Evolutionary conservation across 53 echinoderm and acorn worm species (phyloP), one percentile per base, ranked within the genome.

Genomic region (Mesocentrotus franciscanus): DNA sequence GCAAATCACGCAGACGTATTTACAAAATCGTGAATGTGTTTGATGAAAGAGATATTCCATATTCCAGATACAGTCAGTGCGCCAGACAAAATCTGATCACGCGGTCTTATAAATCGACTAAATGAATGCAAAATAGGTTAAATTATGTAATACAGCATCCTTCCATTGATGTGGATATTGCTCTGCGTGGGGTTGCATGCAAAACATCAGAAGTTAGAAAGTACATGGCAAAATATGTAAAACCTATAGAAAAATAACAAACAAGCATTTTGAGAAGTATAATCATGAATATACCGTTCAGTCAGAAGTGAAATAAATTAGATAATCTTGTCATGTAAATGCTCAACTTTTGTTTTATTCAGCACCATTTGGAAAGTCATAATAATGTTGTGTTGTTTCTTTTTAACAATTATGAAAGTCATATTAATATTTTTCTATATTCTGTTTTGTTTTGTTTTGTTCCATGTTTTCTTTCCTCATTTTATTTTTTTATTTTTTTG

Each of bases 121-220:
- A 68, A 74, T 74, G 74, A 74, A 74, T 11, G 74, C 74, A 74
- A 74, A 74, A 74, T 74, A 10, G 74, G 74, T 74, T 74, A 68
- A 68, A 68, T 24, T 68, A 68, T 68, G 68, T 68, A 24, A 24
- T 68, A 24, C 68, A 32, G 74, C 18, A 74, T 74, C 74, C 30
- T 32, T 29, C 14, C 68, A 74, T 74, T 74, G 74, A 74, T 13
- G 14, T 1, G 10, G 29, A 30, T 74, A 10, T 74, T 74, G 74
- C 29, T 17, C 29, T 74, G 30, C 29, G 30, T 30, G 74, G 3
- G 30, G 12, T 32, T 68, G 68, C 68, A 74, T 74, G 1, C 32
- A 32, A 18, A 74, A 74, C 29, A 32, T 17, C 74, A 10, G 32
- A 30, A 74, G 0, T 49, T 49, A 7, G 49, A 49, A 49, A 49